Evolutionary conservation across 2,888 invertebrate genomes (phyloP).

Genomic region (Serripes groenlandicus): DNA sequence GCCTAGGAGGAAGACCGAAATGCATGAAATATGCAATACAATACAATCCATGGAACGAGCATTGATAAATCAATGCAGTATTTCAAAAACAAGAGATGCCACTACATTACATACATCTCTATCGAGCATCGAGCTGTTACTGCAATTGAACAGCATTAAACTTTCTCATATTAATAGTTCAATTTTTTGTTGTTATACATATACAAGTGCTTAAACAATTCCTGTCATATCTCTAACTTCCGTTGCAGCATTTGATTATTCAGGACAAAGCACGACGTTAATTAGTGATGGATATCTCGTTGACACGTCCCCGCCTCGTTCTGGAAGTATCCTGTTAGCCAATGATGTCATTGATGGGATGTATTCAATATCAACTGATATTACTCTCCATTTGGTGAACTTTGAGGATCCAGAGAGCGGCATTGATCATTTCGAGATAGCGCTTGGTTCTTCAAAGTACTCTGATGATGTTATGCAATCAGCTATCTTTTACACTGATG

Average conservation of each 20-base stretch:
- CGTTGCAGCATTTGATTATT: slow-evolving; percentile 13
- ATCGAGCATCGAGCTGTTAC: too few relatives aligned
- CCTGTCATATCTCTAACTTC: too few relatives aligned
- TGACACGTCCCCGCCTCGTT: slow-evolving; percentile 25
- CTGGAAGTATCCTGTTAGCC: slow-evolving; percentile 1
- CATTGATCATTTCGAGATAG: slow-evolving; percentile 24
- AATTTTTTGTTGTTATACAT: too few relatives aligned
- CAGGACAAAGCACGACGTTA: slow-evolving; percentile 3
- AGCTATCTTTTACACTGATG: background rate
- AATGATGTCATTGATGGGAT: background rate
- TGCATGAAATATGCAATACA: too few relatives aligned
- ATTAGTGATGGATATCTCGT: slow-evolving; percentile 19
- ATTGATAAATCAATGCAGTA: too few relatives aligned
- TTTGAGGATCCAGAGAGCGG: slow-evolving; percentile 44
- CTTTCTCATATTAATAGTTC: too few relatives aligned
- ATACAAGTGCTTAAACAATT: too few relatives aligned
- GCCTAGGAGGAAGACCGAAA: too few relatives aligned
- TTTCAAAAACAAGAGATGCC: too few relatives aligned
- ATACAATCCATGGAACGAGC: too few relatives aligned
- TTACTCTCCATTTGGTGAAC: background rate
- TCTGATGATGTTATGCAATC: slow-evolving; percentile 2
- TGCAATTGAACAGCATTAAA: too few relatives aligned
- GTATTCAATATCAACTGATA: background rate
- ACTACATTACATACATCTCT: too few relatives aligned
- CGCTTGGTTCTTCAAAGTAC: background rate